Base-by-base conservation (phyloP, 2,797 vertebrate genomes). In the Enteromius unitaeniatus region DNA sequence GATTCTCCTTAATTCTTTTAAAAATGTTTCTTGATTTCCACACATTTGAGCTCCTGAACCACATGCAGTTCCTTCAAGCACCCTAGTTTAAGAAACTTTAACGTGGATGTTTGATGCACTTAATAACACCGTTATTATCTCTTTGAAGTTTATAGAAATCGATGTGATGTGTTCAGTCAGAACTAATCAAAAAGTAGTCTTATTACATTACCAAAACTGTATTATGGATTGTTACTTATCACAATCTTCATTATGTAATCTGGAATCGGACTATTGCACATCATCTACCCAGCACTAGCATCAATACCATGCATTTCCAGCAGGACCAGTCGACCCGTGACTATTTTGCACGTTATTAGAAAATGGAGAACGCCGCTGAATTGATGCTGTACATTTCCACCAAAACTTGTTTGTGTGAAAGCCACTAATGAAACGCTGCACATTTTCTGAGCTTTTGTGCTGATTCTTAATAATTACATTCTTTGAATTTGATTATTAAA, bases 401-500 rank as follows among this genome's bases (percentile, higher is more conserved):
- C 15, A 1, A 34, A 47, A n/a, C 1, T 17, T 17, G 53, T 55
- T n/a, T 60, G 51, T 76, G 45, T 76, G 81, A 82, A 82, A 55
- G 58, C n/a, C 3, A 5, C 47, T 11, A 28, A 21, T 53, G 58
- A 82, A 65, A 51, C 45, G 2, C 72, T 75, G 81, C 60, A 14
- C 15, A 13, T 75, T 28, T 26, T 53, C 21, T 8, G 21, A 74
- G 80, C 69, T 82, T 62, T 31, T 75, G n/a, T 55, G 45, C 72
- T 53, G 45, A 55, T 53, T 37, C 58, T 28, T 65, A 37, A 51
- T 64, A 75, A 82, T 75, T 28, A 82, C 70, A 73, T 69, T 79
- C 42, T 68, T 53, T 45, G 53, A 60, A 72, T 81, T 60, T 81
- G 69, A 73, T 82, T 72, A 60, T 81, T 60, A 81, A 62, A 62